These are phyloP conservation scores for Coenobita brevimanus DNA, from an alignment of 1,140 invertebrate genomes.

Conservation along the genomic window DNA sequence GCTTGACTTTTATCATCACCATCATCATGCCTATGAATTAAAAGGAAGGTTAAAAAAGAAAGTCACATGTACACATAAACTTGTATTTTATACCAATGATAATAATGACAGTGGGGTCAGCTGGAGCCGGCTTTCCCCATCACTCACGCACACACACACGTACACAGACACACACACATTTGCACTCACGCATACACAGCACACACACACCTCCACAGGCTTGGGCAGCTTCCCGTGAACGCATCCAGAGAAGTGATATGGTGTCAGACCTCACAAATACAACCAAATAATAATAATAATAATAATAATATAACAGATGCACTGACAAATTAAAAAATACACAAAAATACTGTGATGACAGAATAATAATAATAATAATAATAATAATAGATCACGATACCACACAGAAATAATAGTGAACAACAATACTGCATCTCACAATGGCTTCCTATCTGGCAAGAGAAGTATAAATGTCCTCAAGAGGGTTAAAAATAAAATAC, in stretches of 20 bases:
- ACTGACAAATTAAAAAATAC: no score
- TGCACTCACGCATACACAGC: neutral
- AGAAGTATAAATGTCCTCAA: no score
- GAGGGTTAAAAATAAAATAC: no score
- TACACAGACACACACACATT: conserved; percentile 5
- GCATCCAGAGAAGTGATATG: conserved; percentile 35
- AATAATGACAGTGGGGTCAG: conserved; percentile 64
- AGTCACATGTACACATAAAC: conserved; percentile 55
- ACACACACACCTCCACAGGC: conserved; percentile 31
- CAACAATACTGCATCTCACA: no score
- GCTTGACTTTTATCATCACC: neutral
- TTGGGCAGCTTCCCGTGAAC: conserved; percentile 43
- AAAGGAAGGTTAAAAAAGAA: conserved; percentile 11
- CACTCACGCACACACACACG: conserved; percentile 29
- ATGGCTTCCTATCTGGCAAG: no score
- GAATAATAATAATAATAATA: no score
- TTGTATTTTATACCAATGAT: conserved; percentile 68
- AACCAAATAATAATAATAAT: no score
- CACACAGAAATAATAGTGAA: conserved; percentile 2
- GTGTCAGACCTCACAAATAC: conserved; percentile 26
- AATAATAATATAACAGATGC: no score
- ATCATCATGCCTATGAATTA: neutral
- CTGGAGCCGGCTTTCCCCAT: conserved; percentile 48
- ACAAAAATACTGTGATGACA: no score
- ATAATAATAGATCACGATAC: no score